Percentiles rank a stretch among this genome's conserved stretches.
Evolutionary conservation across 2,113 vertebrate genomes (phyloP).

Genomic region (Pseudorhombus dupliciocellatus): DNA sequence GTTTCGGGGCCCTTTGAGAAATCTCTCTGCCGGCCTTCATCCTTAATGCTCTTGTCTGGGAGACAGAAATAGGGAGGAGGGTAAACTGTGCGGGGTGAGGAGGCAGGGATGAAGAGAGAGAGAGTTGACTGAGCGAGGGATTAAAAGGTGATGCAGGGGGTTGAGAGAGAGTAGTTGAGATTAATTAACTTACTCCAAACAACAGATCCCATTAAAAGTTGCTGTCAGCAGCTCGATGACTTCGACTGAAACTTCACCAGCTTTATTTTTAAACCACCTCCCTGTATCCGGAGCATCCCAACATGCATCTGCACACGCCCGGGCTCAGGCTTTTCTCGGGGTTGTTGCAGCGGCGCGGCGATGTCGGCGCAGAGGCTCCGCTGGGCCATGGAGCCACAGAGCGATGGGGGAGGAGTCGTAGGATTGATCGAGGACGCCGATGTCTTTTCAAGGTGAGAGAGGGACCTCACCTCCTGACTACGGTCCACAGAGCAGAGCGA

Average conservation of each 20-base stretch:
- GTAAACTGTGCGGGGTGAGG: not conserved
- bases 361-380: slow-evolving; percentile 50
- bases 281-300: not conserved
- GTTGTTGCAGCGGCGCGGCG: slow-evolving; percentile 6
- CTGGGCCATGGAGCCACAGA: slow-evolving; percentile 41
- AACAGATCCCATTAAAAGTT: slow-evolving; percentile 60
- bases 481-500: no score
- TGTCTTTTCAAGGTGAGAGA: slow-evolving; percentile 70
- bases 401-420: slow-evolving; percentile 35
- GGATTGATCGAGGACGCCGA: slow-evolving; percentile 64
- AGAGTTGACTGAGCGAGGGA: slow-evolving; percentile 24
- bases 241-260: slow-evolving; percentile 28
- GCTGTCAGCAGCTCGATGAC: slow-evolving; percentile 38
- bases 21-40: slow-evolving; percentile 17
- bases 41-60: slow-evolving; percentile 23
- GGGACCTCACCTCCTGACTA: slow-evolving; percentile 52
- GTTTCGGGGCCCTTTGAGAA: slow-evolving; percentile 18
- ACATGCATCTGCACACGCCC: not conserved
- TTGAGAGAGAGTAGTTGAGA: slow-evolving; percentile 54
- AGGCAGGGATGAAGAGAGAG: slow-evolving; percentile 15
- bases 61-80: slow-evolving; percentile 19
- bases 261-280: slow-evolving; percentile 7
- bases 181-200: slow-evolving; percentile 65
- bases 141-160: slow-evolving; percentile 41
- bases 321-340: not conserved